Percentiles rank a stretch among this genome's conserved stretches.
Evolutionary conservation across 2,113 vertebrate species (phyloP).

Genomic region (Beaufortia kweichowensis): DNA sequence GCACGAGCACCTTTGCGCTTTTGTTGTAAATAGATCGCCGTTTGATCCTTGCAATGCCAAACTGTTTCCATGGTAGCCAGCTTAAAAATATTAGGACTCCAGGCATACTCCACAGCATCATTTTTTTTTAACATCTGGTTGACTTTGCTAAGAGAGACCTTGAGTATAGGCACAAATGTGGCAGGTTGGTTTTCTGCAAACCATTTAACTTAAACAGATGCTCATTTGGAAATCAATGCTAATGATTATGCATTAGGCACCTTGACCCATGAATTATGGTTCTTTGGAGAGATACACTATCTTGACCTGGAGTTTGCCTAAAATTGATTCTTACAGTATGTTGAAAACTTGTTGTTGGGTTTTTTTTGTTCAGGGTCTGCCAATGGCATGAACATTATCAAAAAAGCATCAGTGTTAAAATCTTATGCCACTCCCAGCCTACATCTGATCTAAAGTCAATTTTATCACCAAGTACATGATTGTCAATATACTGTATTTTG

Average conservation of each 20-base stretch:
- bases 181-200: not conserved
- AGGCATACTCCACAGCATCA: slow-evolving; percentile 40
- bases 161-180: not conserved
- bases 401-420: no score
- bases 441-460: no score
- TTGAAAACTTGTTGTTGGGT: not conserved
- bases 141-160: slow-evolving; percentile 20
- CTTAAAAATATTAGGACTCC: slow-evolving; percentile 55
- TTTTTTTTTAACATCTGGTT: slow-evolving; percentile 48
- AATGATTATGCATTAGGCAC: slow-evolving; percentile 27
- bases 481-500: not conserved
- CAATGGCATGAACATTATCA: no score
- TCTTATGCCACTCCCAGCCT: no score
- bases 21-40: slow-evolving; percentile 54
- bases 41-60: slow-evolving; percentile 57
- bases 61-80: slow-evolving; percentile 66
- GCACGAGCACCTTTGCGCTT: slow-evolving; percentile 48
- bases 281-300: not conserved
- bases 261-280: not conserved
- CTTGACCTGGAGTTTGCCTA: not conserved
- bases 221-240: not conserved
- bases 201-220: slow-evolving; percentile 5
- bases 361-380: no score
- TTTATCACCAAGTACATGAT: no score
- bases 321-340: no score